Evolutionary conservation across 2,888 invertebrate species (phyloP), one percentile per base, ranked within the genome.

Genomic region (Drosophila leonis): DNA sequence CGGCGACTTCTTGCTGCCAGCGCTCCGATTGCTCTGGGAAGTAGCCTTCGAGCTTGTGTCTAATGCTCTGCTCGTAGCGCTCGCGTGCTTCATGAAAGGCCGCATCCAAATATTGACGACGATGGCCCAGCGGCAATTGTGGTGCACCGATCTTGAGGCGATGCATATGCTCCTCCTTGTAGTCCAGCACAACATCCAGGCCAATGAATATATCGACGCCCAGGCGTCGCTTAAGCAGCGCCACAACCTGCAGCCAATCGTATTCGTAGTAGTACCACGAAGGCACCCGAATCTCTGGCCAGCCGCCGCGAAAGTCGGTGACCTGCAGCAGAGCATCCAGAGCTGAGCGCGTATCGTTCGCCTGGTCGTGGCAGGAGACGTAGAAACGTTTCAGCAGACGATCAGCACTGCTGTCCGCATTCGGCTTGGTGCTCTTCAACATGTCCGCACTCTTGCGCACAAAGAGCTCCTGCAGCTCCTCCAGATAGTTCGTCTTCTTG

Each of bases 171-270:
- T 83, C 83, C 35, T 91, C 91, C 60, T 82, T 88, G 41, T 85
- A 88, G 59, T 93, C 92, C 4, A 88, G 79, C 8, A 91, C 82
- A 5, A 92, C 83, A 15, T 92, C 85, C 46, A 93, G 41, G 0
- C 93, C 93, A 12, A 92, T 86, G 4, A 92, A 60, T 4, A 93
- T 86, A 29, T 92, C 90, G 10, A 92, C 88, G 7, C 92, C 93
- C 63, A 89, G 70, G 20, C 78, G 82, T 3, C 86, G 75, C 35
- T 92, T 87, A 9, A 92, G 72, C 7, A 82, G 82, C 5, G 92
- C 91, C 37, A 92, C 74, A 18, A 85, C 83, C 20, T 81, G 80
- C 24, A 92, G 68, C 92, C 92, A 92, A 52, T 92, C 90, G 69
- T 91, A 93, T 9, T 87, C 88, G 60, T 83, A 85, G 12, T 83